Base-by-base conservation (phyloP, 1,140 invertebrate genomes). In the Scaptodrosophila lebanonensis region DNA sequence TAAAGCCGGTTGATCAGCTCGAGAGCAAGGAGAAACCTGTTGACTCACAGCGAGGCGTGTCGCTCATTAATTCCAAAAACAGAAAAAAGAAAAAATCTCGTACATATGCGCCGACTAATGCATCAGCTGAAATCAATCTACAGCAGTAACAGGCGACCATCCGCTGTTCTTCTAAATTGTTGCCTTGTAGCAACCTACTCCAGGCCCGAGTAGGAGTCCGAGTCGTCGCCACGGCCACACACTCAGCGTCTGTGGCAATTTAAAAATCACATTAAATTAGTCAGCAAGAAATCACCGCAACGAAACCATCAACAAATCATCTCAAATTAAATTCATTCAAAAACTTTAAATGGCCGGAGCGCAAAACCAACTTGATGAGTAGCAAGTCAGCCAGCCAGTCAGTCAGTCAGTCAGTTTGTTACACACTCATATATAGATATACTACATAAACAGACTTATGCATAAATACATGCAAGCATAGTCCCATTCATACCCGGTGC, bases 191-290 rank as follows among this genome's bases (percentile, higher is more conserved):
- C n/a, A n/a, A n/a, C 30, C 29, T 33, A 20, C 17, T 27, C 13
- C 25, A 25, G 8, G 22, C 8, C 12, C 32, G 12, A 33, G 12
- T 13, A 33, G 3, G 13, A 12, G 8, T 12, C 13, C 32, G 2
- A 16, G 13, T 42, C 15, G 11, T 7, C 16, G 16, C 16, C 7
- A 45, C 35, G 75, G 62, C 75, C 75, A 82, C 75, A 82, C 75
- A 82, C 69, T 73, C 65, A 54, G 75, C 52, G 18, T 52, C 56
- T 51, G 64, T 44, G 69, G 75, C 76, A 82, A 82, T 82, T 82
- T 82, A 82, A 82, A 82, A 82, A 82, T 82, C 75, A 82, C 75
- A 82, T 82, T 82, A 82, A 82, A 82, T 82, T 82, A 82, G 75
- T 82, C 75, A 82, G 75, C 75, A 82, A 82, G 75, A 82, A 82